These are phyloP conservation scores for Sphaerodactylus townsendi DNA, from an alignment of 2,113 vertebrate genomes.

Conservation along the genomic window DNA sequence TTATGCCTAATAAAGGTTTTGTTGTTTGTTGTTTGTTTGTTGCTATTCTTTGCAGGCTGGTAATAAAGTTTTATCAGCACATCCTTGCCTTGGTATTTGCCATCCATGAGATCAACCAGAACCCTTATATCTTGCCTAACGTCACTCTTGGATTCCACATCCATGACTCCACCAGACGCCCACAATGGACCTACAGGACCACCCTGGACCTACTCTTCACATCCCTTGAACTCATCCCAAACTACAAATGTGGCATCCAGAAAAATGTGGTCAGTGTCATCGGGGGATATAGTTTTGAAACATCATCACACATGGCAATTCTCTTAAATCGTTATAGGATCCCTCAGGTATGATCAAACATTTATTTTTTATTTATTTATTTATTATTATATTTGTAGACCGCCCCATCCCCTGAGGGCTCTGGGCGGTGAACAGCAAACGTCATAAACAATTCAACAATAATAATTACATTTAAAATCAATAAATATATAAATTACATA, in stretches of 20 bases:
- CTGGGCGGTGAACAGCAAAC: too few species aligned
- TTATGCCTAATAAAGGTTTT: too few species aligned
- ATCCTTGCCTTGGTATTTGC: background rate
- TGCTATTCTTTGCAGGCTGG: too few species aligned
- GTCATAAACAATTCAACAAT: too few species aligned
- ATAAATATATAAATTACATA: too few species aligned
- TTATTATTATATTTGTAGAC: too few species aligned
- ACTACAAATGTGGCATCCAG: background rate
- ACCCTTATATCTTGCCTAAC: background rate
- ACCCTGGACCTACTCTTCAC: background rate
- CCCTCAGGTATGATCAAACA: too few species aligned
- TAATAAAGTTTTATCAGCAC: too few species aligned
- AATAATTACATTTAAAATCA: too few species aligned
- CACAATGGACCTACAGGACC: background rate
- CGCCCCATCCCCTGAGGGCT: too few species aligned
- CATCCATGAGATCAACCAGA: background rate
- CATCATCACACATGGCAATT: background rate
- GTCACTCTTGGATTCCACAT: background rate
- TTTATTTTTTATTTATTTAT: too few species aligned
- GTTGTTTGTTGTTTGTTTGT: too few species aligned
- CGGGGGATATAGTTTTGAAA: background rate
- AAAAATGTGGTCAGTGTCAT: background rate
- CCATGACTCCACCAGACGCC: background rate
- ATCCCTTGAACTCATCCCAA: background rate
- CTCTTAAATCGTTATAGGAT: background rate